A percentile compares a stretch with the other conserved stretches of the same genome.
phyloP scores from a whole-genome alignment of 1,140 invertebrate genomes.

The Drosophila lacteicornis region DNA sequence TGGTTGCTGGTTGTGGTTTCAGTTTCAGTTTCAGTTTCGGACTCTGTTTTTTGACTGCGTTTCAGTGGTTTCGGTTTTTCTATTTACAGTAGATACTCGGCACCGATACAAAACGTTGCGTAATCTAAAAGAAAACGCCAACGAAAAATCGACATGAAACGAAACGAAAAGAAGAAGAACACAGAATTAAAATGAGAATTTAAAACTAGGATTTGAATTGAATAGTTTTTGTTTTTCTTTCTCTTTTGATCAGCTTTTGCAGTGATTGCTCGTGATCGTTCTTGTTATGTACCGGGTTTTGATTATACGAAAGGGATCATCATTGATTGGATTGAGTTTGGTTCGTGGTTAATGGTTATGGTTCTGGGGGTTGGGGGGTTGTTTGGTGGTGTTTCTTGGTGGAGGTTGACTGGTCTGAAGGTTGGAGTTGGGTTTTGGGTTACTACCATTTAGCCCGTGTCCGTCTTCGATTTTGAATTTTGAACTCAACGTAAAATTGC shows the following conservation, averaged over 20 bases:
- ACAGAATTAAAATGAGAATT: slow-evolving; percentile 77
- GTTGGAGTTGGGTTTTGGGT: slow-evolving; percentile 9
- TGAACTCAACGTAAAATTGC: slow-evolving; percentile 25
- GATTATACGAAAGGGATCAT: slow-evolving; percentile 10
- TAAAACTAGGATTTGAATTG: slow-evolving; percentile 59
- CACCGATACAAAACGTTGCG: slow-evolving; percentile 85
- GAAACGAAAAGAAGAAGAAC: slow-evolving; percentile 80
- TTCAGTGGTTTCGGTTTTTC: slow-evolving; percentile 51
- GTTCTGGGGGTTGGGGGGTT: slow-evolving; percentile 29
- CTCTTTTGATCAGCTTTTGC: slow-evolving; percentile 31
- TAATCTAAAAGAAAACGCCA: slow-evolving; percentile 83
- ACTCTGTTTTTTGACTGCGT: slow-evolving; percentile 40
- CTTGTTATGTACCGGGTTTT: slow-evolving; percentile 73
- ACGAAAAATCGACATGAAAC: slow-evolving; percentile 81
- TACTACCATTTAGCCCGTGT: slow-evolving; percentile 19
- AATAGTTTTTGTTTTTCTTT: slow-evolving; percentile 18
- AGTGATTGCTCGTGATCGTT: slow-evolving; percentile 44
- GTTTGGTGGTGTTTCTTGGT: slow-evolving; percentile 14
- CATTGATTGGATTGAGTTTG: slow-evolving; percentile 24
- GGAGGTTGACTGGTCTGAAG: slow-evolving; percentile 27
- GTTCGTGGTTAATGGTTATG: slow-evolving; percentile 15
- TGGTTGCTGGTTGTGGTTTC: slow-evolving; percentile 54
- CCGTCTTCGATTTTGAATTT: slow-evolving; percentile 33
- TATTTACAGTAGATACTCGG: slow-evolving; percentile 85
- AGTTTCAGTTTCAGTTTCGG: slow-evolving; percentile 36